Evolutionary conservation across 2,888 invertebrate species (phyloP).

Genomic region (Amblyjoppa fuscipennis): DNA sequence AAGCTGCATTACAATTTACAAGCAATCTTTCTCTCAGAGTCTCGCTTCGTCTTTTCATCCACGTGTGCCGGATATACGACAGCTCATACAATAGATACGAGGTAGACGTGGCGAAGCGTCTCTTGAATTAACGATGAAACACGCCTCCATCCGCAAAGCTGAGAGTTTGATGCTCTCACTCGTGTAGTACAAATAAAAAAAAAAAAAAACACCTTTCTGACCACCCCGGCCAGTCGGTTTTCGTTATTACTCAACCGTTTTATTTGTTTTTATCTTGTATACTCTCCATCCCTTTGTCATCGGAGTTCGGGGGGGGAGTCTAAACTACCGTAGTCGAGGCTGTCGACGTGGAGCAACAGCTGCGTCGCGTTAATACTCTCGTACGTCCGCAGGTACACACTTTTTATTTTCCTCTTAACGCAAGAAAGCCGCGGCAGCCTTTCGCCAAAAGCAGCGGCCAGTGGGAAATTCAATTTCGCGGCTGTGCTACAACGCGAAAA

Average conservation of each 20-base stretch:
- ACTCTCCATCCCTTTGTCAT: not conserved
- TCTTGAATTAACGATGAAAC: slow-evolving; percentile 62
- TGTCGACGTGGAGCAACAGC: slow-evolving; percentile 50
- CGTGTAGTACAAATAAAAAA: not conserved
- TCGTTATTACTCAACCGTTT: not conserved
- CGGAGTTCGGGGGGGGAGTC: not conserved
- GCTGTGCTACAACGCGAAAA: slow-evolving; percentile 43
- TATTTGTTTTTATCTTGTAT: not conserved
- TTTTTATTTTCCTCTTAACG: slow-evolving; percentile 19
- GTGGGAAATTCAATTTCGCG: slow-evolving; percentile 66
- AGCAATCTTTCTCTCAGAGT: slow-evolving; percentile 28
- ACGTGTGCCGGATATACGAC: slow-evolving; percentile 58
- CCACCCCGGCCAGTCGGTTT: slow-evolving; percentile 1
- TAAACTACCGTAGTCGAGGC: slow-evolving; percentile 2
- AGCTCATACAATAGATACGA: slow-evolving; percentile 47
- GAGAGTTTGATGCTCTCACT: not conserved
- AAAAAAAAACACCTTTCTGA: not conserved
- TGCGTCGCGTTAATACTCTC: slow-evolving; percentile 54
- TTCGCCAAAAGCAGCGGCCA: slow-evolving; percentile 41
- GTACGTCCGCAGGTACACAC: not conserved
- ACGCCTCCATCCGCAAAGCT: not conserved
- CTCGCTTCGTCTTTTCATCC: slow-evolving; percentile 29
- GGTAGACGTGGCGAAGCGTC: slow-evolving; percentile 58
- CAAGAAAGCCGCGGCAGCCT: not conserved
- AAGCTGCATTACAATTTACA: slow-evolving; percentile 61